Evolutionary conservation across 2,888 invertebrate genomes (phyloP).

Genomic region (Rhyacophila evoluta): DNA sequence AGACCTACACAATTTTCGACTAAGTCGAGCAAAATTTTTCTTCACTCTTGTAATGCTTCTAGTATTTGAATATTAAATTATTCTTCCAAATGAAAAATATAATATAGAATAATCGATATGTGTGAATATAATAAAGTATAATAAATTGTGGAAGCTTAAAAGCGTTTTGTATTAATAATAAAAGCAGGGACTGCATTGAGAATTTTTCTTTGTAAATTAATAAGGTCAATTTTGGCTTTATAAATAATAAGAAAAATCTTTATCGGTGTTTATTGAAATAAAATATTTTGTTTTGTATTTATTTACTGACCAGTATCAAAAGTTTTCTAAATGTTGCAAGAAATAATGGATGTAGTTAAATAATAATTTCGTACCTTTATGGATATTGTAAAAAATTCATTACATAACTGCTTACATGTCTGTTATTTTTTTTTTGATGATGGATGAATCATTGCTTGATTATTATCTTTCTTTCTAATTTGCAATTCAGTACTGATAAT

Average conservation of each 20-base stretch:
- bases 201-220: neutral
- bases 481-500: slow-evolving; percentile 47
- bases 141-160: neutral
- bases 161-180: neutral
- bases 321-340: no score
- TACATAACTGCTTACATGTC: neutral
- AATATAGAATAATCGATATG: no score
- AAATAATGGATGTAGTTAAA: no score
- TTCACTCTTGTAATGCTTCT: neutral
- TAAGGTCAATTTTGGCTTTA: neutral
- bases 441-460: neutral
- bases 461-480: neutral
- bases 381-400: no score
- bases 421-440: neutral
- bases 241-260: neutral
- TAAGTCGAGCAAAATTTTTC: neutral
- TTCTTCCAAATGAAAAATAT: no score
- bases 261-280: no score
- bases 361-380: no score
- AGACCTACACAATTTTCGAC: neutral
- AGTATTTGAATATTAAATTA: neutral
- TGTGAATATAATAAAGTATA: no score
- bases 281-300: no score
- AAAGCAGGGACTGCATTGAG: neutral
- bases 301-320: no score